Conservation (phyloP, 2,113 vertebrate genomes). For the Clarias gariepinus region DNA sequence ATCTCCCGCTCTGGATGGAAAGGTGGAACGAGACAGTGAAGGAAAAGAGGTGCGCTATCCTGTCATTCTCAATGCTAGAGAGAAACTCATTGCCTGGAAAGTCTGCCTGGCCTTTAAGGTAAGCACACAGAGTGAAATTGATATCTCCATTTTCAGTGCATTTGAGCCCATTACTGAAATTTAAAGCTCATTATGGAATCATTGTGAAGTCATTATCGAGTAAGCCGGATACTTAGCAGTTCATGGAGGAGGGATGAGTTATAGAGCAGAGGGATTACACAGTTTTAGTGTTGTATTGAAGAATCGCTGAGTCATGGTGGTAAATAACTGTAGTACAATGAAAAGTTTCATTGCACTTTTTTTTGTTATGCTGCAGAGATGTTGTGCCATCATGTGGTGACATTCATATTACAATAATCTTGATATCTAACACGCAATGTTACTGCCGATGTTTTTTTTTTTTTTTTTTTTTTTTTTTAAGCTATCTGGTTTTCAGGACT, state of each 20-base stretch:
- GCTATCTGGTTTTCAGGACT: background rate
- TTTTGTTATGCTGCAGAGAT: constrained; percentile 10
- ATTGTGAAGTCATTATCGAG: background rate
- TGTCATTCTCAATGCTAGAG: constrained; percentile 87
- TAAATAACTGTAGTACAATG: background rate
- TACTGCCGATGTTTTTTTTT: background rate
- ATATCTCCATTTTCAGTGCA: background rate
- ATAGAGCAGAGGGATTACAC: background rate
- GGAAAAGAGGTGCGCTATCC: constrained; percentile 90
- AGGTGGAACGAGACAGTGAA: constrained; percentile 88
- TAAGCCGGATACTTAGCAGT: background rate
- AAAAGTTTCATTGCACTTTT: background rate
- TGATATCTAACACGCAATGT: background rate
- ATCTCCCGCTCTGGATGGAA: constrained; percentile 87
- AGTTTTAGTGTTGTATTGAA: background rate
- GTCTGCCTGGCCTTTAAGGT: constrained; percentile 92
- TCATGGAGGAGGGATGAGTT: background rate
- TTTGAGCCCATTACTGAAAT: constrained; percentile 13
- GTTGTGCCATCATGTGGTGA: constrained; percentile 7
- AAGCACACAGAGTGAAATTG: constrained; percentile 19
- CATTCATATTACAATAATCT: background rate
- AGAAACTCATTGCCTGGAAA: constrained; percentile 91
- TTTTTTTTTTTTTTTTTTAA: too few relatives aligned
- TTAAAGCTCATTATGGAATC: background rate
- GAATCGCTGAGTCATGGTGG: background rate